Percentiles rank a stretch among this genome's conserved stretches.
Conservation (phyloP, 2,888 invertebrate species). For the Cheilosia scutellata region DNA sequence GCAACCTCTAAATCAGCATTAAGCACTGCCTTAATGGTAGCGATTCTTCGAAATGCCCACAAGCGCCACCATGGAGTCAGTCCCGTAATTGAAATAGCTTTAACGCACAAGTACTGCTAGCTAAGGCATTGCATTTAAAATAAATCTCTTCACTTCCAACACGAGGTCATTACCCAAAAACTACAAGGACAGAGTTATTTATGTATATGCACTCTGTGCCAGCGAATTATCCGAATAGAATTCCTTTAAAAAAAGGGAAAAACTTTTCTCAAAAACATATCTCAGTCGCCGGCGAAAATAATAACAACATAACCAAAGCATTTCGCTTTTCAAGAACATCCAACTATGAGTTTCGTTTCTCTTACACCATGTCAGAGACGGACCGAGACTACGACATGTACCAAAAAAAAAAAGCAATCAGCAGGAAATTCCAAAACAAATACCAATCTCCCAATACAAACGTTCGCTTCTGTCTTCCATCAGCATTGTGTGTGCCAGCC, state of each 20-base stretch:
- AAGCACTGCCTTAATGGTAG: background rate
- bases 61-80: background rate
- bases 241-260: slow-evolving; percentile 4
- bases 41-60: background rate
- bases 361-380: background rate
- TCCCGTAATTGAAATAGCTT: background rate
- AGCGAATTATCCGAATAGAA: slow-evolving; percentile 18
- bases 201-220: background rate
- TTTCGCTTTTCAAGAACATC: slow-evolving; percentile 15
- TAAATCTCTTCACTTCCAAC: slow-evolving; percentile 3
- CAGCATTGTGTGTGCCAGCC: slow-evolving; percentile 3
- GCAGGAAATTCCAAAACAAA: slow-evolving; percentile 35
- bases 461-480: background rate
- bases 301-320: slow-evolving; percentile 16
- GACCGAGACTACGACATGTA: background rate
- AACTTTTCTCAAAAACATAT: slow-evolving; percentile 3
- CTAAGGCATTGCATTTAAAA: background rate
- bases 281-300: slow-evolving; percentile 6
- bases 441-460: slow-evolving; percentile 10
- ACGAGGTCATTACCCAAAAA: slow-evolving; percentile 10
- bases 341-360: slow-evolving; percentile 7
- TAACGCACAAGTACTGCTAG: slow-evolving; percentile 1
- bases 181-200: slow-evolving; percentile 13
- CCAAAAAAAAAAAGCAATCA: background rate
- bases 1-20: background rate